Conservation (phyloP, 2,113 vertebrate genomes). For the Epinephelus cyanopodus region DNA sequence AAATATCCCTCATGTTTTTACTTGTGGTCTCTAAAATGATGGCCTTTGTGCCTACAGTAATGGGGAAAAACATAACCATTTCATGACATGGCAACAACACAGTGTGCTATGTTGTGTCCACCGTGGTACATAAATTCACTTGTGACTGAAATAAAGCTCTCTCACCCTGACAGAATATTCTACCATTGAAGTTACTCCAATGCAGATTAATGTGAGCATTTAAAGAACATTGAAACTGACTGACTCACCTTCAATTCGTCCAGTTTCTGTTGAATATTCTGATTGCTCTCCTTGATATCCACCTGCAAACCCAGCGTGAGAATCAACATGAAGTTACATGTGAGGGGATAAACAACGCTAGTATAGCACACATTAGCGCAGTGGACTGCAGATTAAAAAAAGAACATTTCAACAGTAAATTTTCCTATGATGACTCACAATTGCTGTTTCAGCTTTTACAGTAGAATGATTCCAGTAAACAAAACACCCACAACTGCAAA, state of each 20-base stretch:
- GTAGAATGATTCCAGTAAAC: too few species aligned
- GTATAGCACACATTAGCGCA: neutral
- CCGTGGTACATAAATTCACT: neutral
- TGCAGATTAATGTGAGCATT: neutral
- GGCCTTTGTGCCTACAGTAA: neutral
- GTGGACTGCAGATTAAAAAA: neutral
- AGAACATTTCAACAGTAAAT: neutral
- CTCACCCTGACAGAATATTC: neutral
- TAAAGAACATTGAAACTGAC: neutral
- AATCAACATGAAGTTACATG: slow-evolving; percentile 16
- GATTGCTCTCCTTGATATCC: fast-evolving
- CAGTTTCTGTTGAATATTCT: fast-evolving
- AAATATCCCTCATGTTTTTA: fast-evolving
- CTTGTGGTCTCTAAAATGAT: fast-evolving
- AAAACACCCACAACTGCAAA: too few species aligned
- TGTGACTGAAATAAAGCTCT: neutral
- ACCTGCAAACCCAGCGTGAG: neutral
- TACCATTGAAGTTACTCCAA: neutral
- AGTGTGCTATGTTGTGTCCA: too few species aligned
- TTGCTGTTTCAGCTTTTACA: too few species aligned
- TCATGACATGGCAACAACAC: neutral
- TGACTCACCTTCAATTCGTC: neutral
- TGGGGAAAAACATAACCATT: neutral
- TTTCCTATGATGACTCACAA: neutral
- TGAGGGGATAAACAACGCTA: neutral